These are phyloP conservation scores for Vireo griseus DNA, from an alignment of 2,797 vertebrate species.

Conservation along the genomic window DNA sequence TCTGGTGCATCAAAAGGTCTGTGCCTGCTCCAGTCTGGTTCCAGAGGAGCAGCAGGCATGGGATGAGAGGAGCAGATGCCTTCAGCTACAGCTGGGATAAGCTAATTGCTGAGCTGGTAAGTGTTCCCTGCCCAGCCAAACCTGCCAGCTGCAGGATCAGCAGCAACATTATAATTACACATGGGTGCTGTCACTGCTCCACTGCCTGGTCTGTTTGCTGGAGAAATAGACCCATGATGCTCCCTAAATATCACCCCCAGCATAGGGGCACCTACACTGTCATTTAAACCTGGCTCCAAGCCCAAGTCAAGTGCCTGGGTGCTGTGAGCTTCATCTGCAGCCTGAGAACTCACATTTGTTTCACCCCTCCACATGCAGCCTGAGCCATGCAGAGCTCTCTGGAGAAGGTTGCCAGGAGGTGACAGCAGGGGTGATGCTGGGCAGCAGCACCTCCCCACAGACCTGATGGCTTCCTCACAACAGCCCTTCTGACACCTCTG, in stretches of 20 bases:
- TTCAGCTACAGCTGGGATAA: not conserved
- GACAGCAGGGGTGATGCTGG: not conserved
- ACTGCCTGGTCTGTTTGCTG: not conserved
- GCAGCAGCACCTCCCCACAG: fast-evolving
- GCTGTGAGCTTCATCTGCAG: not conserved
- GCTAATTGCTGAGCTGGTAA: not conserved
- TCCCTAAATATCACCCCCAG: fast-evolving
- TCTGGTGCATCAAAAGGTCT: not conserved
- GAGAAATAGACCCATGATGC: not conserved
- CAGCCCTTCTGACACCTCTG: not conserved
- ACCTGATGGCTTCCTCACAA: fast-evolving
- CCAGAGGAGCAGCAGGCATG: not conserved
- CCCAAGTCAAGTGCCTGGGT: too few relatives aligned
- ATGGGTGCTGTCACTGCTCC: not conserved
- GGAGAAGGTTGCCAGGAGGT: not conserved
- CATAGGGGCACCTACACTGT: not conserved
- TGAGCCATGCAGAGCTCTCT: fast-evolving
- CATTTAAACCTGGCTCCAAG: not conserved
- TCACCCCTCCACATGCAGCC: not conserved
- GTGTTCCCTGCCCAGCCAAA: not conserved
- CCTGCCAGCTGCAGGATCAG: not conserved
- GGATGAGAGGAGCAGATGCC: not conserved
- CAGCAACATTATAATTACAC: not conserved
- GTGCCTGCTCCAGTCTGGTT: not conserved
- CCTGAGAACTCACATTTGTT: fast-evolving